phyloP scores from a whole-genome alignment of 2,113 vertebrate species.

The Callospermophilus lateralis region DNA sequence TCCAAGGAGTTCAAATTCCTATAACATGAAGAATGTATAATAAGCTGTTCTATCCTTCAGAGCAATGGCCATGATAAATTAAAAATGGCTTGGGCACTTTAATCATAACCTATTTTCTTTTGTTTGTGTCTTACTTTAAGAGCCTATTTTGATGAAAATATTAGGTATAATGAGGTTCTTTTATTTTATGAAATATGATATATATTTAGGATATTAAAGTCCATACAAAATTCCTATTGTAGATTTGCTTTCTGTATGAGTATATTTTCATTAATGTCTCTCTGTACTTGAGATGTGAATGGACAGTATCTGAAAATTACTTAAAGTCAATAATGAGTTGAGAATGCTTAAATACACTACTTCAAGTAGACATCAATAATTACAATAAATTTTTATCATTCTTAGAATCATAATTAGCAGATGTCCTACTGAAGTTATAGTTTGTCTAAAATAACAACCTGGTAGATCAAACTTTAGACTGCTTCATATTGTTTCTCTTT shows the following conservation, averaged over 20 bases:
- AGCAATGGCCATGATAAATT: conserved; percentile 59
- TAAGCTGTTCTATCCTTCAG: conserved; percentile 53
- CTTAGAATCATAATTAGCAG: neutral
- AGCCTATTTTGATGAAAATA: conserved; percentile 37
- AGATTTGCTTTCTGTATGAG: neutral
- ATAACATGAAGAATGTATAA: conserved; percentile 66
- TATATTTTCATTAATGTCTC: conserved; percentile 17
- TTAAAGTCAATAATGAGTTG: neutral
- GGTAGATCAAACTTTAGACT: neutral
- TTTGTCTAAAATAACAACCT: neutral
- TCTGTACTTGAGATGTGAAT: neutral
- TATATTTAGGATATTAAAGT: conserved; percentile 12
- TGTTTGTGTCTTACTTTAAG: conserved; percentile 29
- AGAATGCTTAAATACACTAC: neutral
- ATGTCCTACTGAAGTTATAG: neutral
- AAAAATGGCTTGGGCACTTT: conserved; percentile 25
- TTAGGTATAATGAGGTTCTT: neutral
- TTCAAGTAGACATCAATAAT: neutral
- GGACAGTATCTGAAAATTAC: neutral
- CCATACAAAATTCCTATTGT: neutral
- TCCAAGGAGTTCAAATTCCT: conserved; percentile 67
- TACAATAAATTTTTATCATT: neutral
- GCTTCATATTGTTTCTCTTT: neutral
- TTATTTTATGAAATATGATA: conserved; percentile 7
- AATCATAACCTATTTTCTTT: conserved; percentile 48